Evolutionary conservation across 2,797 vertebrate species (phyloP), one percentile per base, ranked within the genome.

Genomic region (Cyclopterus lumpus): DNA sequence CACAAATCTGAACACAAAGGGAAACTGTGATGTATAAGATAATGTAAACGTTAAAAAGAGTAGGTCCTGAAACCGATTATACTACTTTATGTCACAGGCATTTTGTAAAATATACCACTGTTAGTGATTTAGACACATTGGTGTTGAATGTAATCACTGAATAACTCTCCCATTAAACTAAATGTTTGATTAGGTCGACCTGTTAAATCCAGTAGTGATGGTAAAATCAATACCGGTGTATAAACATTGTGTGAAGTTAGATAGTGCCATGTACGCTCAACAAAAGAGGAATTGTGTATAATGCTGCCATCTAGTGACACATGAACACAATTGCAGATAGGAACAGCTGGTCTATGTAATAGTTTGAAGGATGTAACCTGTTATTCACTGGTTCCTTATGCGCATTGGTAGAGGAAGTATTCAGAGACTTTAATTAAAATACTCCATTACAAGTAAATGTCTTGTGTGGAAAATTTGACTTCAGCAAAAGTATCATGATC

Each of bases 281-380:
- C 14, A 49, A 15, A 57, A 30, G 5, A 32, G 30, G 1, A 57
- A 14, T 26, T 58, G 16, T 34, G 34, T 30, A 14, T 9, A 18
- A 34, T 63, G 58, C 64, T 73, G 76, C 58, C 70, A 73, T 42
- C 66, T 69, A 60, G 66, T 79, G 71, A 44, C 11, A 38, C 5
- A 14, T 38, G 26, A 11, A 20, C 20, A n/a, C 2, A 71, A 12
- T 24, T 55, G 14, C 64, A 60, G 57, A 48, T 28, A 7, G 3
- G 38, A 5, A 5, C 6, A 9, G 28, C 8, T 46, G 40, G 28
- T 10, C 15, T n/a, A 14, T 49, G n/a, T n/a, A 57, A 1, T 16
- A 44, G 4, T 51, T 55, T 42, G 16, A n/a, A 55, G 38, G 24
- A 7, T 67, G 22, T 30, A 40, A n/a, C 22, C n/a, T 9, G 28